Conservation (phyloP, 2,888 invertebrate species). For the Amphipoea lucens region DNA sequence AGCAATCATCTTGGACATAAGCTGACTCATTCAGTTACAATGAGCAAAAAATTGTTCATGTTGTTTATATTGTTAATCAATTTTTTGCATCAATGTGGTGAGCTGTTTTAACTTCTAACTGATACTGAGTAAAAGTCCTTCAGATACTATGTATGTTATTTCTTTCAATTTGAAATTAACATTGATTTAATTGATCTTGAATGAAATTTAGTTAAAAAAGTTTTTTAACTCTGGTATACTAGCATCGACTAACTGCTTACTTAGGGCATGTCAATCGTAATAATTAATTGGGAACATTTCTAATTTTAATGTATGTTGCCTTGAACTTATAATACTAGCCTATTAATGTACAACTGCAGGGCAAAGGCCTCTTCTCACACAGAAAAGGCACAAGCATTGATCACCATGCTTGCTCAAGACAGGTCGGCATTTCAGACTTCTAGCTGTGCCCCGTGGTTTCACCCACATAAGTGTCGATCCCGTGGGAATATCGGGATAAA, state of each 20-base stretch:
- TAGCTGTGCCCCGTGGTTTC: too few species aligned
- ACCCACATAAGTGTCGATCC: too few species aligned
- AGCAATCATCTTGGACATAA: constrained; percentile 69
- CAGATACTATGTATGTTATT: constrained; percentile 15
- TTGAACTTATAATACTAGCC: background rate
- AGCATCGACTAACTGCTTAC: too few species aligned
- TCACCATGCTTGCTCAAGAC: background rate
- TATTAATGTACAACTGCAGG: background rate
- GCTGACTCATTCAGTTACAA: constrained; percentile 71
- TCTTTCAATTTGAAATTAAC: background rate
- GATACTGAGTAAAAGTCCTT: constrained; percentile 32
- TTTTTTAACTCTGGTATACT: background rate
- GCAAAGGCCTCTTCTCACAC: background rate
- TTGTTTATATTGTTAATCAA: constrained; percentile 64
- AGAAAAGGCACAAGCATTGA: background rate
- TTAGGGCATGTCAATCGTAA: background rate
- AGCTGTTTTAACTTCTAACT: constrained; percentile 38
- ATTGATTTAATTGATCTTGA: background rate
- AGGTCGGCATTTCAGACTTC: too few species aligned
- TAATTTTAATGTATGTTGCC: background rate
- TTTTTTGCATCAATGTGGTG: constrained; percentile 57
- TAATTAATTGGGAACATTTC: background rate
- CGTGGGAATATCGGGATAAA: too few species aligned
- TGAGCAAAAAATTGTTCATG: constrained; percentile 66
- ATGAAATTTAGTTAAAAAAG: background rate